Base-by-base conservation (phyloP, 1,140 invertebrate genomes). In the Ips nitidus region DNA sequence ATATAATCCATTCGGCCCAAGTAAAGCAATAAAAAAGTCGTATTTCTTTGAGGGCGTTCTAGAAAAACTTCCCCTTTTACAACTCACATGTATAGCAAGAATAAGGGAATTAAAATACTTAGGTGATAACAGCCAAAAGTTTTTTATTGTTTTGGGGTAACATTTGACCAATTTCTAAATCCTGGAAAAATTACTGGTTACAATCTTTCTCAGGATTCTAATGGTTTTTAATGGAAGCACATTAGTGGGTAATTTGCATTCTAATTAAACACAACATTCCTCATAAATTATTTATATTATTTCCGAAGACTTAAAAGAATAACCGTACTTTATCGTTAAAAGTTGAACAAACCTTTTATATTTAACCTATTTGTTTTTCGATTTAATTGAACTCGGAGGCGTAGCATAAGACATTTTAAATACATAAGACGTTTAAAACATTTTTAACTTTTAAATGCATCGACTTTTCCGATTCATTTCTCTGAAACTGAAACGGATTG, bases 281-380 rank as follows among this genome's bases (percentile, higher is more conserved):
- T 66, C 42, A 66, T 66, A 66, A 57, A 66, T 66, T 55, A 66
- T 66, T 66, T 47, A 66, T 36, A 58, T 5, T 38, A 58, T 66
- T 66, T 66, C 64, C 55, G n/a, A n/a, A 57, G 42, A 55, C 58
- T 66, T 56, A n/a, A 66, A 58, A 66, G 52, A 50, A 57, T 66
- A 66, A 66, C 64, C 55, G 64, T 66, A 66, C 41, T 42, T 64
- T 55, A n/a, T 45, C 58, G 47, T 52, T 52, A 50, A 58, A 66
- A 66, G 64, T 52, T 66, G 53, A 66, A 66, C 55, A 66, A 66
- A 66, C 64, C 41, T 60, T 45, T 60, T 22, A 58, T 58, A 40
- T 50, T 50, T 6, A 50, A 22, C 22, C 22, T 22, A 22, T 47
- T n/a, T n/a, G 4, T 47, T 47, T 47, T 47, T 47, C 45, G n/a